These are phyloP conservation scores for Chiridota heheva DNA, from an alignment of 35 echinoderm and acorn worm species.

Conservation along the genomic window DNA sequence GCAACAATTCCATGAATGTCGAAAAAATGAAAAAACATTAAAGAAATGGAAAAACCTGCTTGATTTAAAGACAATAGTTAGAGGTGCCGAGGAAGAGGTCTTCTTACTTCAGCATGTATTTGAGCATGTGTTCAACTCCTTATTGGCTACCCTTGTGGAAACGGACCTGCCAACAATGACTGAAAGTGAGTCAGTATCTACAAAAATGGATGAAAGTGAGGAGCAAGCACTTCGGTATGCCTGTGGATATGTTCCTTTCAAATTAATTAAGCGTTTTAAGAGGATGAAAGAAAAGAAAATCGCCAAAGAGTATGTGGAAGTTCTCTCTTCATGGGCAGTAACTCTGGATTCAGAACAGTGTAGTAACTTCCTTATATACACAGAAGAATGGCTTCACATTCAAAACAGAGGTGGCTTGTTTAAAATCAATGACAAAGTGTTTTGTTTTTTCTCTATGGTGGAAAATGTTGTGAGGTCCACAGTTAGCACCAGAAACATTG, in stretches of 20 bases:
- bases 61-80: too few relatives aligned
- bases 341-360: background rate
- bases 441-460: background rate
- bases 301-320: background rate
- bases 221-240: conserved; percentile 4
- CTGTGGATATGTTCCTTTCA: conserved; percentile 9
- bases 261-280: background rate
- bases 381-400: background rate
- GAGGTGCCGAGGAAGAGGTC: background rate
- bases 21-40: background rate
- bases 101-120: conserved; percentile 1
- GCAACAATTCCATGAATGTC: background rate
- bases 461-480: conserved; percentile 5
- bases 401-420: conserved; percentile 7
- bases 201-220: background rate
- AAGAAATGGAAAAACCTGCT: too few relatives aligned
- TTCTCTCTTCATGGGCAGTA: background rate
- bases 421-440: background rate
- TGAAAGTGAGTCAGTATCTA: background rate
- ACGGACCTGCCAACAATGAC: conserved; percentile 6
- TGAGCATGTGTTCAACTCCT: background rate
- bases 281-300: background rate
- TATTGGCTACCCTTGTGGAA: background rate
- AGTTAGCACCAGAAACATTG: too few relatives aligned
- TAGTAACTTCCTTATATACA: background rate